phyloP scores from a whole-genome alignment of 2,888 invertebrate genomes.

The Stictocephala bisonia region DNA sequence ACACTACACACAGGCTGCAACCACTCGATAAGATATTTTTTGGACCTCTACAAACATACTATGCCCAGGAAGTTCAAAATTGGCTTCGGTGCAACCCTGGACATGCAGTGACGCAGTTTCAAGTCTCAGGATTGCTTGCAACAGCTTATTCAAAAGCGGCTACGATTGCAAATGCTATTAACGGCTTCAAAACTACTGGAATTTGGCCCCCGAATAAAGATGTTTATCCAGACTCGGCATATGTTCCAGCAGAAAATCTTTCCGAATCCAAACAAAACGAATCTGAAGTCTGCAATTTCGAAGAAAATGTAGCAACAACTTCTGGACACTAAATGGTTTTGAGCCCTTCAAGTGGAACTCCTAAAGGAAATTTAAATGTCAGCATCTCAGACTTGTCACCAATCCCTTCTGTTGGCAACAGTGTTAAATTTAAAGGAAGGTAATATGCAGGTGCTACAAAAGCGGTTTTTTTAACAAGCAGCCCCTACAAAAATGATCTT shows the following conservation, averaged over 20 bases:
- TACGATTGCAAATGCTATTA: slow-evolving; percentile 49
- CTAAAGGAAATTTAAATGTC: neutral
- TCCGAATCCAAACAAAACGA: neutral
- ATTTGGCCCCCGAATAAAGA: slow-evolving; percentile 50
- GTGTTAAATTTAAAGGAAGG: neutral
- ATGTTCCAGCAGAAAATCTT: slow-evolving; percentile 25
- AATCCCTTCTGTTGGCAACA: too few species aligned
- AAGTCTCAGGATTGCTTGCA: slow-evolving; percentile 51
- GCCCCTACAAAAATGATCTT: slow-evolving; percentile 29
- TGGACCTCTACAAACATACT: slow-evolving; percentile 6
- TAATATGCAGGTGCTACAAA: neutral
- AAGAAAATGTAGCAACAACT: neutral
- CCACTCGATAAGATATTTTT: slow-evolving; percentile 59
- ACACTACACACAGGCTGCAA: slow-evolving; percentile 58
- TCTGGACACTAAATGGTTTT: neutral
- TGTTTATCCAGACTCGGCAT: slow-evolving; percentile 4
- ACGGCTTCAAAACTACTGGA: slow-evolving; percentile 50
- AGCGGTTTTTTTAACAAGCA: slow-evolving; percentile 18
- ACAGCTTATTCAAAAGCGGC: slow-evolving; percentile 54
- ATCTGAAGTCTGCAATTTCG: neutral
- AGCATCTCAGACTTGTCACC: too few species aligned
- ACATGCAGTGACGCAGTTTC: slow-evolving; percentile 51
- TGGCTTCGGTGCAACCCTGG: slow-evolving; percentile 54
- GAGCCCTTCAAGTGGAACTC: neutral
- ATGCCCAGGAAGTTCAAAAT: slow-evolving; percentile 48